Evolutionary conservation across 2,888 invertebrate genomes (phyloP).

Genomic region (Xanthia togata): DNA sequence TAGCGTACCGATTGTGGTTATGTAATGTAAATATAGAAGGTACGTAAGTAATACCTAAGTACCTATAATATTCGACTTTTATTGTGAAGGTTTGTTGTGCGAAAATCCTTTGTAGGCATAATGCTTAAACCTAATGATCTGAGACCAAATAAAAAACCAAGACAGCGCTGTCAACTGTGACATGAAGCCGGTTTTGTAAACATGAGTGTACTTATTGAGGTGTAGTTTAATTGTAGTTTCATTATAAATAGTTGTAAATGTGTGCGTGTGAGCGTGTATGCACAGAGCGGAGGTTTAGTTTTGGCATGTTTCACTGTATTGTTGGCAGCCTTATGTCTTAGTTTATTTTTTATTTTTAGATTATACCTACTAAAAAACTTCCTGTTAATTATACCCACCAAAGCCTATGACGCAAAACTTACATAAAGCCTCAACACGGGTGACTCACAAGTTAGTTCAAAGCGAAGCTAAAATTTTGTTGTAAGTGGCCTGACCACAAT

Average conservation of each 20-base stretch:
- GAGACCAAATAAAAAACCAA: too few relatives aligned
- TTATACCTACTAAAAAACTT: not conserved
- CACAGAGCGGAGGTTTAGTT: too few relatives aligned
- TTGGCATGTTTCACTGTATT: too few relatives aligned
- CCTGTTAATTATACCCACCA: constrained; percentile 2
- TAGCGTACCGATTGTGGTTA: constrained; percentile 1
- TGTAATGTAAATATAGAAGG: not conserved
- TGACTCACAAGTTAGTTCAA: constrained; percentile 31
- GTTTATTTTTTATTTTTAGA: not conserved
- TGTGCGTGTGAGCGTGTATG: too few relatives aligned
- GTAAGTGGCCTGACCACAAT: constrained; percentile 42
- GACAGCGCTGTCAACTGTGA: too few relatives aligned
- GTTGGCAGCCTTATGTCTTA: too few relatives aligned
- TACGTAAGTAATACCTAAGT: not conserved
- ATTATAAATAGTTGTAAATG: too few relatives aligned
- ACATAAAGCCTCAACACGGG: constrained; percentile 5
- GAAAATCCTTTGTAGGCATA: not conserved
- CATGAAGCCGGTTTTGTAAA: too few relatives aligned
- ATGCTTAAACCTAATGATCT: not conserved
- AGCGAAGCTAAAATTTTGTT: constrained; percentile 13
- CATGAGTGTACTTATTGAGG: too few relatives aligned
- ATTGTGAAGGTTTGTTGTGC: too few relatives aligned
- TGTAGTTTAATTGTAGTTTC: too few relatives aligned
- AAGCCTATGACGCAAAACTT: not conserved
- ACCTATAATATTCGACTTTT: not conserved